Conservation (phyloP, 2,797 vertebrate genomes). For the Fistularia tabacaria region DNA sequence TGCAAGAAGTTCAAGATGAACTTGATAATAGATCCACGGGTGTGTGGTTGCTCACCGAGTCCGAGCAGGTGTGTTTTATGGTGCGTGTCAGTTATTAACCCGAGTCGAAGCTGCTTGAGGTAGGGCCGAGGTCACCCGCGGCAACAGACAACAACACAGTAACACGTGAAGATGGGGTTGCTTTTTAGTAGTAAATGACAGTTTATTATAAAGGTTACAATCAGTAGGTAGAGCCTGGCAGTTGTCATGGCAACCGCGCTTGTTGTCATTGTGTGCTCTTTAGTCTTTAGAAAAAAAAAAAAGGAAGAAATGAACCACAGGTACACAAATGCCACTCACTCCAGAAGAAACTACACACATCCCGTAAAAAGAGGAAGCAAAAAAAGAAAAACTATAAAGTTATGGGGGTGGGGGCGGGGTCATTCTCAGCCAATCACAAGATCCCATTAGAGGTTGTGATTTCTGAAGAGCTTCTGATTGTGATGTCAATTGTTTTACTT, state of each 20-base stretch:
- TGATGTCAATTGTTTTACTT: too few species aligned
- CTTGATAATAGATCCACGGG: too few species aligned
- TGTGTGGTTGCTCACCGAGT: too few species aligned
- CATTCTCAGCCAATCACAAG: too few species aligned
- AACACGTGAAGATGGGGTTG: background rate
- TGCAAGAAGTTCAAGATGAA: too few species aligned
- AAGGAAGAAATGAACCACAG: conserved; percentile 46
- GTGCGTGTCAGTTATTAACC: too few species aligned
- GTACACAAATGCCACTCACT: conserved; percentile 64
- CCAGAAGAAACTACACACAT: conserved; percentile 64
- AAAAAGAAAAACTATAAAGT: conserved; percentile 19
- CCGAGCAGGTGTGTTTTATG: too few species aligned
- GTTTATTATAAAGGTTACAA: conserved; percentile 74
- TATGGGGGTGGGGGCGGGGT: background rate
- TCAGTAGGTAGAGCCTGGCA: conserved; percentile 57
- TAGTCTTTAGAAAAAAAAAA: conserved; percentile 53
- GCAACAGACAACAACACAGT: background rate
- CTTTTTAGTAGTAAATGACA: conserved; percentile 62
- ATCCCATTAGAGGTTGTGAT: too few species aligned
- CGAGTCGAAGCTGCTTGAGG: too few species aligned
- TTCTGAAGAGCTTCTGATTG: too few species aligned
- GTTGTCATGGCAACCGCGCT: conserved; percentile 16
- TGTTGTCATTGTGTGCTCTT: conserved; percentile 55
- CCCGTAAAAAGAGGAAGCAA: conserved; percentile 65
- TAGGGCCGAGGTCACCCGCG: background rate